Evolutionary conservation across 2,797 vertebrate species (phyloP).

Genomic region (Anolis apletophallus): DNA sequence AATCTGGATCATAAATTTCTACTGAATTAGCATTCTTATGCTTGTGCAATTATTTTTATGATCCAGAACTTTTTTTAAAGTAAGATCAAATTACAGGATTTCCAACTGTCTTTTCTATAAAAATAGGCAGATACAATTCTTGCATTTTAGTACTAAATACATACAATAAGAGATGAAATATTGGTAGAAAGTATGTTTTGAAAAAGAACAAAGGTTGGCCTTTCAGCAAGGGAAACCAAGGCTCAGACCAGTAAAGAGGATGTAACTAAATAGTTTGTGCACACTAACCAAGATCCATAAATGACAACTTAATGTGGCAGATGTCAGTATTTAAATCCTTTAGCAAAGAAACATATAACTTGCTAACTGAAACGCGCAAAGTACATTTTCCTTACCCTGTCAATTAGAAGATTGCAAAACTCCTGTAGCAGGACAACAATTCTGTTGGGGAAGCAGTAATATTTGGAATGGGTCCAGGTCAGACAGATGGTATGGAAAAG

Average conservation of each 20-base stretch:
- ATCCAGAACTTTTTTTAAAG: conserved; percentile 18
- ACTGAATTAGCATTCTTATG: conserved; percentile 34
- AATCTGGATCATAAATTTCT: conserved; percentile 28
- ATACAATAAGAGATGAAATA: conserved; percentile 56
- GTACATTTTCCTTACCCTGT: conserved; percentile 82
- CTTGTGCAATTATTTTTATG: conserved; percentile 12
- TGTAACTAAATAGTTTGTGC: conserved; percentile 8
- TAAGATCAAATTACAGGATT: conserved; percentile 34
- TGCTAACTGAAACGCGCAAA: conserved; percentile 69
- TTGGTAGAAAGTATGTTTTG: conserved; percentile 57
- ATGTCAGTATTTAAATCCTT: conserved; percentile 67
- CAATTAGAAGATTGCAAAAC: conserved; percentile 90
- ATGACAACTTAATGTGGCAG: conserved; percentile 47
- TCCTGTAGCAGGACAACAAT: conserved; percentile 86
- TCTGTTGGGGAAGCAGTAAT: conserved; percentile 81
- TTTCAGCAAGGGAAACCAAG: conserved; percentile 65
- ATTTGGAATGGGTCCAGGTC: conserved; percentile 88
- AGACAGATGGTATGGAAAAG: conserved; percentile 90
- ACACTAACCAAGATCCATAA: conserved; percentile 50
- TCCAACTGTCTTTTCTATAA: conserved; percentile 49
- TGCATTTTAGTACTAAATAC: conserved; percentile 66
- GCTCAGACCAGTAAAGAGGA: conserved; percentile 4
- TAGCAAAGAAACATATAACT: conserved; percentile 72
- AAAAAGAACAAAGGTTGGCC: conserved; percentile 28
- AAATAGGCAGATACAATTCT: conserved; percentile 64